A percentile compares a stretch with the other conserved stretches of the same genome.
Evolutionary conservation across 2,797 vertebrate genomes (phyloP).

Genomic region (Todus mexicanus): DNA sequence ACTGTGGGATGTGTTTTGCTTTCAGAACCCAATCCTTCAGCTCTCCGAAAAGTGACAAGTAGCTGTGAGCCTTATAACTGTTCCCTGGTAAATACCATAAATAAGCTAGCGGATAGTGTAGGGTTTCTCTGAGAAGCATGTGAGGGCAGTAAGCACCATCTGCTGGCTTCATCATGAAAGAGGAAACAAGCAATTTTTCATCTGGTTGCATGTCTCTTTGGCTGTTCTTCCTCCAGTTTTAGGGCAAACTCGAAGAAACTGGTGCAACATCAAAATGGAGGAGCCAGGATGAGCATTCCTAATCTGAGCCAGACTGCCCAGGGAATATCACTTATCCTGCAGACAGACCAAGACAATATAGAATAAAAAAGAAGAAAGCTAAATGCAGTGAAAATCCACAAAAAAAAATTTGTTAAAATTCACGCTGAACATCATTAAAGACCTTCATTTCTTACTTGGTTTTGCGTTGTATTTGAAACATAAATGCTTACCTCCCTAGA

Average conservation of each 20-base stretch:
- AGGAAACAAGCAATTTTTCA: background rate
- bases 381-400: background rate
- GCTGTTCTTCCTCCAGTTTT: background rate
- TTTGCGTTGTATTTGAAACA: background rate
- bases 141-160: slow-evolving; percentile 30
- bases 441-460: background rate
- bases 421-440: background rate
- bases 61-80: background rate
- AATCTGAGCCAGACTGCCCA: background rate
- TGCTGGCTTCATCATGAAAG: slow-evolving; percentile 25
- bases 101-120: background rate
- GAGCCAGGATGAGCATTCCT: background rate
- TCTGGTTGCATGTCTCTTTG: background rate
- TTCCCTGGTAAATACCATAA: background rate
- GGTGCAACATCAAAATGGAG: background rate
- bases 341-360: background rate
- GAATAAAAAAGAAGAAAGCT: background rate
- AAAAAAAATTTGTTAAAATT: background rate
- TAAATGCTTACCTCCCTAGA: slow-evolving; percentile 75
- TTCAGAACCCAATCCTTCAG: background rate
- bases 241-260: background rate
- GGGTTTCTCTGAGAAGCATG: background rate
- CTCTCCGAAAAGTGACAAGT: background rate
- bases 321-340: background rate
- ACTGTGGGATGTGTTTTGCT: slow-evolving; percentile 26